A percentile compares a stretch with the other conserved stretches of the same genome.
These are phyloP conservation scores for Pseudomyrmex pallidus DNA, from an alignment of 1,140 invertebrate species.

Conservation along the genomic window DNA sequence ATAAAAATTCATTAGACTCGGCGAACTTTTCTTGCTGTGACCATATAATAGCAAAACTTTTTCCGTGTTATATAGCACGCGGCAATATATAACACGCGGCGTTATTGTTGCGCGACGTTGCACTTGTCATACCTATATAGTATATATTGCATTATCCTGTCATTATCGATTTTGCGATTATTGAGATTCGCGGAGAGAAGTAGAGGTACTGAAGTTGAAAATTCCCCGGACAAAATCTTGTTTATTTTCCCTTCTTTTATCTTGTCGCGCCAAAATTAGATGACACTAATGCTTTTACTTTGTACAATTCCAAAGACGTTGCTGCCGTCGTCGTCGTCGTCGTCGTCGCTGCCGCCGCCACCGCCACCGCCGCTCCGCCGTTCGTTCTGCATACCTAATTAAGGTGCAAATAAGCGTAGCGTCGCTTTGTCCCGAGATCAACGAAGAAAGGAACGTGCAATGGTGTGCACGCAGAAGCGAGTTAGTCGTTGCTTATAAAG, in stretches of 20 bases:
- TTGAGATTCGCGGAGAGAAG: conserved; percentile 7
- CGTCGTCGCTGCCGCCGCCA: not conserved
- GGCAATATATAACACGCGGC: no score
- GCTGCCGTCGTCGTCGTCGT: not conserved
- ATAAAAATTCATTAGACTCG: no score
- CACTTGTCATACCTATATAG: no score
- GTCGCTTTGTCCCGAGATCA: conserved; percentile 30
- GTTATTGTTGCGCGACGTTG: no score
- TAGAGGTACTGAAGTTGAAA: conserved; percentile 18
- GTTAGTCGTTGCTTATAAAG: not conserved
- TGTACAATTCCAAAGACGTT: conserved; percentile 22
- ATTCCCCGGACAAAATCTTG: conserved; percentile 20
- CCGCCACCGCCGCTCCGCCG: not conserved
- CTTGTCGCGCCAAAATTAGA: conserved; percentile 45
- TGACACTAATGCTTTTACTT: conserved; percentile 54
- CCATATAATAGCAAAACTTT: no score
- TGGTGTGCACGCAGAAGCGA: not conserved
- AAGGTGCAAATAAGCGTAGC: conserved; percentile 44
- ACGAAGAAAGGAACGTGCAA: conserved; percentile 23
- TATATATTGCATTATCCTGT: not conserved
- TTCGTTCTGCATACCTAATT: conserved; percentile 51
- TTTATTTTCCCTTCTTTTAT: conserved; percentile 37
- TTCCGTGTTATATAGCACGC: no score
- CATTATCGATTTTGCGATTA: not conserved
- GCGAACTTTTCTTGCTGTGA: no score